These are phyloP conservation scores for Sitta carolinensis DNA, from an alignment of 2,797 vertebrate species.

Conservation along the genomic window DNA sequence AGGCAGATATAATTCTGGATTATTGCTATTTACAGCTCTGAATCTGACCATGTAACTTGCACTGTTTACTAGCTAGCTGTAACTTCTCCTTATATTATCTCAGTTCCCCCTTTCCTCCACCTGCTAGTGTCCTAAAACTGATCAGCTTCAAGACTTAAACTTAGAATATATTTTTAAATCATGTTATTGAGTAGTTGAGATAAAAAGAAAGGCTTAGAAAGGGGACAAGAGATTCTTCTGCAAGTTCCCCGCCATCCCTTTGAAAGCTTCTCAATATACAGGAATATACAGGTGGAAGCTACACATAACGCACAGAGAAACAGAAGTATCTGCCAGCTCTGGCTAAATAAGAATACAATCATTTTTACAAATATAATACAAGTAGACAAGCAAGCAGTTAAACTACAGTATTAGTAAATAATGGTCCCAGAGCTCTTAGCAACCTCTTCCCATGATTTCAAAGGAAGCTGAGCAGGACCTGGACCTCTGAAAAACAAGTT, in stretches of 20 bases:
- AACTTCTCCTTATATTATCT: slow-evolving; percentile 38
- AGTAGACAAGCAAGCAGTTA: neutral
- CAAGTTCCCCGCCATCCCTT: neutral
- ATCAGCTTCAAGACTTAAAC: neutral
- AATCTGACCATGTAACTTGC: neutral
- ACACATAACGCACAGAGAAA: neutral
- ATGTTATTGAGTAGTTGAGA: neutral
- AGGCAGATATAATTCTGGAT: neutral
- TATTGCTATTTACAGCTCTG: neutral
- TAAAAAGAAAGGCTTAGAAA: neutral
- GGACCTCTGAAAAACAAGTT: neutral
- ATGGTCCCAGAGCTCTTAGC: neutral
- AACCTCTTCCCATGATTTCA: neutral
- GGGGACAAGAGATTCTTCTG: neutral
- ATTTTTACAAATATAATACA: neutral
- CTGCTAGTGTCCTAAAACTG: neutral
- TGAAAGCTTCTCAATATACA: neutral
- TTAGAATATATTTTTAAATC: neutral
- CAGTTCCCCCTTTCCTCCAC: slow-evolving; percentile 43
- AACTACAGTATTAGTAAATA: neutral
- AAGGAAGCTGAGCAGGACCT: neutral
- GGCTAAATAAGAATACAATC: neutral
- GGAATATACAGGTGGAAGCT: neutral
- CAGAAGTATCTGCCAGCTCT: neutral
- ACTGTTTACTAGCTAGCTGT: neutral